Evolutionary conservation across 2,888 invertebrate genomes (phyloP).

Genomic region (Tortricodes alternella): DNA sequence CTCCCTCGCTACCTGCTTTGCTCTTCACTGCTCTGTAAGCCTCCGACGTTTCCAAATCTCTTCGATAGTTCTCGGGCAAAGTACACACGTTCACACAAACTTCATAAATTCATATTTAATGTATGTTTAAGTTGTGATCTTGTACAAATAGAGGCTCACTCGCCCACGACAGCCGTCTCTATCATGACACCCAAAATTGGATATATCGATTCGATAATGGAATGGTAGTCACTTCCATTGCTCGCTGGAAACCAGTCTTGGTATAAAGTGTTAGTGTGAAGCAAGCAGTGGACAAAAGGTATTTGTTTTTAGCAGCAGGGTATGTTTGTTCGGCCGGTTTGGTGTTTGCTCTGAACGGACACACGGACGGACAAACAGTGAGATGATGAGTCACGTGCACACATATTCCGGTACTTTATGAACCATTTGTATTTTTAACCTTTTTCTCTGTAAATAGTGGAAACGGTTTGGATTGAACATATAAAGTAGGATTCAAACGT

Average conservation of each 20-base stretch:
- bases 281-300: not conserved
- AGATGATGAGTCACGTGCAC: conserved; percentile 30
- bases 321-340: conserved; percentile 19
- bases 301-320: conserved; percentile 1
- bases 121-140: conserved; percentile 32
- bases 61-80: conserved; percentile 15
- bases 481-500: conserved; percentile 22
- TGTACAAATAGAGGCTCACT: conserved; percentile 27
- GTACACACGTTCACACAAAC: conserved; percentile 20
- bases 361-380: conserved; percentile 22
- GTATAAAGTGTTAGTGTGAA: not conserved
- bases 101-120: conserved; percentile 32
- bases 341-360: conserved; percentile 29
- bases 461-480: conserved; percentile 22
- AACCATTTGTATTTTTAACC: conserved; percentile 31
- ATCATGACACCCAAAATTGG: conserved; percentile 18
- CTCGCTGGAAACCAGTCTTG: not conserved
- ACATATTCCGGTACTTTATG: conserved; percentile 32
- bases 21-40: not conserved
- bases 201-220: conserved; percentile 18
- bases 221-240: not conserved
- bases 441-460: conserved; percentile 29
- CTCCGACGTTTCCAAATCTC: conserved; percentile 10
- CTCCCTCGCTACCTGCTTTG: not conserved
- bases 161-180: conserved; percentile 17